A percentile compares a stretch with the other conserved stretches of the same genome.
Conservation (phyloP, 2,113 vertebrate genomes). For the Oophaga pumilio region DNA sequence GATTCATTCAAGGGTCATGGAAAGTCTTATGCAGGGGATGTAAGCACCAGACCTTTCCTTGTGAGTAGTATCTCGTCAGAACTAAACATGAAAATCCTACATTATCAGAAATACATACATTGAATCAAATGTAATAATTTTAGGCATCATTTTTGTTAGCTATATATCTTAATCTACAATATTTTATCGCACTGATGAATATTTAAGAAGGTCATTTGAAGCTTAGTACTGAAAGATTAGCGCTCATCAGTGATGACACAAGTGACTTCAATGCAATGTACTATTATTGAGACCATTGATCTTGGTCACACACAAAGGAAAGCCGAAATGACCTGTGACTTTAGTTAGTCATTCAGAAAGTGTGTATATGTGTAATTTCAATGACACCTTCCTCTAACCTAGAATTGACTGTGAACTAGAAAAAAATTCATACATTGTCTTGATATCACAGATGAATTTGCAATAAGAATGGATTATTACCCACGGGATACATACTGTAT, state of each 20-base stretch:
- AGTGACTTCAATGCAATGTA: background rate
- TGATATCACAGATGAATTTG: background rate
- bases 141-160: background rate
- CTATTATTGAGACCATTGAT: slow-evolving; percentile 26
- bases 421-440: background rate
- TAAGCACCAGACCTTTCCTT: too few relatives aligned
- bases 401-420: background rate
- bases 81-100: slow-evolving; percentile 15
- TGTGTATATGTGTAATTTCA: background rate
- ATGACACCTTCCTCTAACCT: background rate
- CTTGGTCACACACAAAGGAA: background rate
- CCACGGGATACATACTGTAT: background rate
- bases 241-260: background rate
- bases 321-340: background rate
- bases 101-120: background rate
- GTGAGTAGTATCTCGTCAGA: background rate
- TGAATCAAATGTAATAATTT: background rate
- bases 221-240: background rate
- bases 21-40: too few relatives aligned
- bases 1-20: too few relatives aligned
- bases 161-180: background rate
- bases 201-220: slow-evolving; percentile 11
- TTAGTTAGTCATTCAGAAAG: background rate
- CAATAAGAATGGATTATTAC: background rate
- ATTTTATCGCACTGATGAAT: background rate